These are phyloP conservation scores for Nerophis lumbriciformis DNA, from an alignment of 2,113 vertebrate species.

Conservation along the genomic window DNA sequence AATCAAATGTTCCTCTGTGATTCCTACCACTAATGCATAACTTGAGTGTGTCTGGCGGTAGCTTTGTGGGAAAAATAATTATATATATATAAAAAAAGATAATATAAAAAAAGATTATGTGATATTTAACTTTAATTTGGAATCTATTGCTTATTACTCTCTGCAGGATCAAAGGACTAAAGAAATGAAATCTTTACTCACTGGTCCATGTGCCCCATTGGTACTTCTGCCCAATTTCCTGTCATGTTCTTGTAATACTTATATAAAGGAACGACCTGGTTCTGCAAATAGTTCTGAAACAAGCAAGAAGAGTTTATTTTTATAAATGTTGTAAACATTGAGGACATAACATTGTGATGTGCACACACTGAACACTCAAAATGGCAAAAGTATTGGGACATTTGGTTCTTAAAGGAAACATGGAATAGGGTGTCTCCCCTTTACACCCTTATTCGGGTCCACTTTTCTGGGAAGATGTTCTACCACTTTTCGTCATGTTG, in stretches of 20 bases:
- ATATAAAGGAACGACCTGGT: slow-evolving; percentile 75
- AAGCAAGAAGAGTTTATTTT: slow-evolving; percentile 5
- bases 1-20: too few species aligned
- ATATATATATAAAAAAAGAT: too few species aligned
- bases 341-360: neutral
- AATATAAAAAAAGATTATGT: neutral
- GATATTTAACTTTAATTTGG: neutral
- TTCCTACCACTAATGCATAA: too few species aligned
- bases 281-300: slow-evolving; percentile 74
- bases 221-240: fast-evolving
- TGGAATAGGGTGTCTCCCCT: too few species aligned
- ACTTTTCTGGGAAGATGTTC: too few species aligned
- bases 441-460: too few species aligned
- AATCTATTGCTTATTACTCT: neutral
- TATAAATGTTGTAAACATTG: neutral
- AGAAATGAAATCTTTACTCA: slow-evolving; percentile 65
- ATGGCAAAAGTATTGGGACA: too few species aligned
- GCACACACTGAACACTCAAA: neutral
- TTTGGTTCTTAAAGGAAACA: too few species aligned
- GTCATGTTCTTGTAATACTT: slow-evolving; percentile 40
- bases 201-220: slow-evolving; percentile 73
- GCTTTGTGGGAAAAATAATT: neutral
- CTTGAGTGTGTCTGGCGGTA: neutral
- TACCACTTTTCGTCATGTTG: neutral
- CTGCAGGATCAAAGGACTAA: neutral